These are phyloP conservation scores for Oreochromis spilurus DNA, from an alignment of 2,113 vertebrate species.

Conservation along the genomic window DNA sequence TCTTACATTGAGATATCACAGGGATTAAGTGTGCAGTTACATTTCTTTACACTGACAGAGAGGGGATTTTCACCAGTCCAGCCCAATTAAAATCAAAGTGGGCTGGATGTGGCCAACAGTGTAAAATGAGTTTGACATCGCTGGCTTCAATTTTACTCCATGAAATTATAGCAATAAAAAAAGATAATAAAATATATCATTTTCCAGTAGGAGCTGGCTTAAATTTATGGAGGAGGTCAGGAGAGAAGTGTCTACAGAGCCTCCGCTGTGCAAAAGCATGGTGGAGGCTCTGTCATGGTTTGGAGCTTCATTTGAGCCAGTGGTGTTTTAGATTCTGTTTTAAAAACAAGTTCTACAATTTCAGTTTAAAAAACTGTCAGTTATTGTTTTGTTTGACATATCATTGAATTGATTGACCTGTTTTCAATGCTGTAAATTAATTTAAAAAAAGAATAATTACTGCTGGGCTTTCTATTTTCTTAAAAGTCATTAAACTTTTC, in stretches of 20 bases:
- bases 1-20: neutral
- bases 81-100: neutral
- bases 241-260: neutral
- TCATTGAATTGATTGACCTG: neutral
- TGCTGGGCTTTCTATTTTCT: neutral
- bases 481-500: neutral
- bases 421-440: neutral
- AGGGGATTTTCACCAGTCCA: neutral
- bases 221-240: neutral
- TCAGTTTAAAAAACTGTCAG: neutral
- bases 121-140: neutral
- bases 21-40: neutral
- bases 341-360: neutral
- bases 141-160: neutral
- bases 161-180: neutral
- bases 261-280: neutral
- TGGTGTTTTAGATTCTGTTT: neutral
- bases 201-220: neutral
- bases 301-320: neutral
- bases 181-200: rapidly evolving
- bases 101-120: neutral
- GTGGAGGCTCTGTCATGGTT: neutral
- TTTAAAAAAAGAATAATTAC: neutral
- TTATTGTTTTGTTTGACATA: neutral
- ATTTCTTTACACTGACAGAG: neutral